These are phyloP conservation scores for Centroberyx gerrardi DNA, from an alignment of 2,797 vertebrate genomes.

Conservation along the genomic window DNA sequence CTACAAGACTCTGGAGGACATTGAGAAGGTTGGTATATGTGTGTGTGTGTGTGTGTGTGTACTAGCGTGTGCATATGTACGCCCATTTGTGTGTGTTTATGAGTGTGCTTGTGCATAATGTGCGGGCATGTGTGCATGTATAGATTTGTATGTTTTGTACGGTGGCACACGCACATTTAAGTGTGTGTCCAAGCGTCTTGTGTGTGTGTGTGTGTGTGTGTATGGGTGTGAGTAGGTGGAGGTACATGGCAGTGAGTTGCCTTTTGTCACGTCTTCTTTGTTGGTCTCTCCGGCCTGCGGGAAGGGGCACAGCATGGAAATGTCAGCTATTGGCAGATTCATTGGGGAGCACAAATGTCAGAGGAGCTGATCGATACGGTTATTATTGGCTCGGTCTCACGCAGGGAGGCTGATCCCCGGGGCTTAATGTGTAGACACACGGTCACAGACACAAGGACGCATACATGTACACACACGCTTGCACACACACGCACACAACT, in stretches of 20 bases:
- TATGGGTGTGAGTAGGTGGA: background rate
- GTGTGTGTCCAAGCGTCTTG: background rate
- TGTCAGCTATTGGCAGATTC: conserved; percentile 71
- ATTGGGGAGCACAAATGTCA: conserved; percentile 76
- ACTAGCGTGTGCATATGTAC: background rate
- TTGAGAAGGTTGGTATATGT: conserved; percentile 88
- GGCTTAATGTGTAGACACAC: conserved; percentile 47
- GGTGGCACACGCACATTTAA: background rate
- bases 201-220: background rate
- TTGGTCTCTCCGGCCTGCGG: conserved; percentile 21
- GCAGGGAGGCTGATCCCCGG: conserved; percentile 43
- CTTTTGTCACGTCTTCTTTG: conserved; percentile 34
- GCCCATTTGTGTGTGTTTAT: background rate
- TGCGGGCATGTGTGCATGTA: background rate
- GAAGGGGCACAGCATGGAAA: conserved; percentile 63
- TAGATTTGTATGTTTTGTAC: too few species aligned
- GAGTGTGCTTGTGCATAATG: background rate
- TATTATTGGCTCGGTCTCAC: conserved; percentile 65
- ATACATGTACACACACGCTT: background rate
- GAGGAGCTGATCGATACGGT: conserved; percentile 71
- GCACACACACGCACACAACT: conserved; percentile 1
- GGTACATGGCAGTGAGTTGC: background rate
- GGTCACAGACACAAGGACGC: conserved; percentile 10
- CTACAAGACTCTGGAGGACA: conserved; percentile 97
- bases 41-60: background rate